Conservation (phyloP, 2,113 vertebrate genomes). For the Phyllopteryx taeniolatus region DNA sequence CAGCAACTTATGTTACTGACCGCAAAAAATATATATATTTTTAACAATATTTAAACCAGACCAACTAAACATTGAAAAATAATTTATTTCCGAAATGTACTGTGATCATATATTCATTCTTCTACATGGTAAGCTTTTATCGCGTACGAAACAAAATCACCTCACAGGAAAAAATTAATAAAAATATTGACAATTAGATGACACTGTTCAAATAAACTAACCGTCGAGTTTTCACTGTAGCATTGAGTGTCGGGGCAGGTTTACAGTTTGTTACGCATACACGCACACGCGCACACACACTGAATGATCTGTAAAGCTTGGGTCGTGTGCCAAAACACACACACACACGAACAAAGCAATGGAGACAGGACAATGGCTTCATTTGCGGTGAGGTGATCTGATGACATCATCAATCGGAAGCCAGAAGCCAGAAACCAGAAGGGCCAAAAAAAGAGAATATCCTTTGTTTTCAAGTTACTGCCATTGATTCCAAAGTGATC, state of each 20-base stretch:
- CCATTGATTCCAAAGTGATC: not conserved
- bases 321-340: conserved; percentile 37
- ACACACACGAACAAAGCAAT: conserved; percentile 29
- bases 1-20: too few relatives aligned
- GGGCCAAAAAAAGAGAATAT: not conserved
- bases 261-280: conserved; percentile 59
- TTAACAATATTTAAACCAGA: not conserved
- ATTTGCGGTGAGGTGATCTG: conserved; percentile 41
- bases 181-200: conserved; percentile 42
- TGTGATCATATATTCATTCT: conserved; percentile 75
- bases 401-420: conserved; percentile 59
- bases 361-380: conserved; percentile 48
- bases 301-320: conserved; percentile 63
- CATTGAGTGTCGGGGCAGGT: conserved; percentile 50
- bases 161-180: conserved; percentile 25
- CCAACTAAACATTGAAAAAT: conserved; percentile 71
- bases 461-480: not conserved
- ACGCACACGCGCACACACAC: conserved; percentile 52
- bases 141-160: conserved; percentile 51
- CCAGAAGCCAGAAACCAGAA: too few relatives aligned
- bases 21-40: not conserved
- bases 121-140: conserved; percentile 69
- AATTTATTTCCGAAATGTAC: conserved; percentile 77
- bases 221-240: conserved; percentile 64
- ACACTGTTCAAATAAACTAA: conserved; percentile 48